phyloP scores from a whole-genome alignment of 2,888 invertebrate genomes.

The Poecilus cupreus region DNA sequence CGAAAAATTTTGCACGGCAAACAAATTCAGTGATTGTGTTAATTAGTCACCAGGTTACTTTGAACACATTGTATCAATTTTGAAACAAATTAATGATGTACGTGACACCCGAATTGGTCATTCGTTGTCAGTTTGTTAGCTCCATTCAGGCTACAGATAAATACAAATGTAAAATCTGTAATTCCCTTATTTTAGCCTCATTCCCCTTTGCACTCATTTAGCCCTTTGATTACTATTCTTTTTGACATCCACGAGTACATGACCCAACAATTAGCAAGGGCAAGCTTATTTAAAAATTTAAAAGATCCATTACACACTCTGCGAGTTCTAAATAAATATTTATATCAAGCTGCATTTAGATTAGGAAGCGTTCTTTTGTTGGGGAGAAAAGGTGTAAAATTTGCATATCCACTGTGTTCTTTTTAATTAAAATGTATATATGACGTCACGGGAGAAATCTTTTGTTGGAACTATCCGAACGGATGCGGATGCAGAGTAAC shows the following conservation, averaged over 20 bases:
- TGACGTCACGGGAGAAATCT: no score
- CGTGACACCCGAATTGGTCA: not conserved
- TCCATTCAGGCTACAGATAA: not conserved
- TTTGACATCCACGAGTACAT: not conserved
- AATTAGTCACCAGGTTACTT: no score
- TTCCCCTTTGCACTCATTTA: not conserved
- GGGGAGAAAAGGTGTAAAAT: not conserved
- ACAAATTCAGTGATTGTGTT: no score
- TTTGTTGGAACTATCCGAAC: no score
- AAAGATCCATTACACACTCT: not conserved
- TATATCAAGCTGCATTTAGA: not conserved
- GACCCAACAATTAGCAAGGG: not conserved
- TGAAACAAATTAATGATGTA: not conserved
- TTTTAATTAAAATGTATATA: not conserved
- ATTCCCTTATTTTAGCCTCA: no score
- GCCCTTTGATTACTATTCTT: constrained; percentile 1
- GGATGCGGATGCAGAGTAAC: no score
- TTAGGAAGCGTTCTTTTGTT: not conserved
- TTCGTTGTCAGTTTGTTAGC: not conserved
- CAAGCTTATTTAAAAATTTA: not conserved
- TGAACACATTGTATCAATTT: not conserved
- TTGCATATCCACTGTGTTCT: not conserved
- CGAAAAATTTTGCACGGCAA: no score
- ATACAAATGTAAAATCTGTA: not conserved
- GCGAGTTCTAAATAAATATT: not conserved